Evolutionary conservation across 2,888 invertebrate species (phyloP), one percentile per base, ranked within the genome.

Genomic region (Plutella xylostella): DNA sequence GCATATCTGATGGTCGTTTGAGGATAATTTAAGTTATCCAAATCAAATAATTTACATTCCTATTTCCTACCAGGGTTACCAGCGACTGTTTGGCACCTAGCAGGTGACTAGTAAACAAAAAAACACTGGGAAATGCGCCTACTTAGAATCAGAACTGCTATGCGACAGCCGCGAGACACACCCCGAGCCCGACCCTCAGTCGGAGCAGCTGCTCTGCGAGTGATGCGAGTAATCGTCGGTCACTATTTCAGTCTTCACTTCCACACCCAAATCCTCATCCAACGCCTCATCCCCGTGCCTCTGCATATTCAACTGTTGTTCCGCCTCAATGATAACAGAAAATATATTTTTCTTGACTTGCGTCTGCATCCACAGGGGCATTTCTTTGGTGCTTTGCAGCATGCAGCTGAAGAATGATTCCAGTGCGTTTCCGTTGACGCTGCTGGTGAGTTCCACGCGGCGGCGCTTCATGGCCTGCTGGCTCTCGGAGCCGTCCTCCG

Each of bases 311-410:
- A 79, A 53, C 34, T 57, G 58, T 55, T 82, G 79, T 48, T 82
- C 80, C 0, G 80, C 75, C 19, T 79, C 75, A 45, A 80, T 80
- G 15, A 82, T 72, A 3, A 79, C 70, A 1, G 72, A 73, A 48
- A 82, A 82, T 56, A 80, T 77, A 56, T 73, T 82, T 53, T 79
- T 82, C 52, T 82, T 82, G 0, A 82, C 77, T 61, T 77, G 78
- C 2, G 79, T 82, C 58, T 80, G 80, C 75, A 82, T 77, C 76
- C 74, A 78, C 9, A 52, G 58, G 0, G 80, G 79, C 80, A 82
- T 79, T 42, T 69, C 70, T 55, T 71, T 64, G 1, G 80, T 76
- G 35, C 75, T 75, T 52, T 77, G 71, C 31, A 72, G 57, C 38
- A 78, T 68, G 45, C 77, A 78, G 46, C 72, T 72, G 48, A 78